A percentile compares a stretch with the other conserved stretches of the same genome.
phyloP scores from a whole-genome alignment of 2,797 vertebrate genomes.

The Lepus oiostolus region DNA sequence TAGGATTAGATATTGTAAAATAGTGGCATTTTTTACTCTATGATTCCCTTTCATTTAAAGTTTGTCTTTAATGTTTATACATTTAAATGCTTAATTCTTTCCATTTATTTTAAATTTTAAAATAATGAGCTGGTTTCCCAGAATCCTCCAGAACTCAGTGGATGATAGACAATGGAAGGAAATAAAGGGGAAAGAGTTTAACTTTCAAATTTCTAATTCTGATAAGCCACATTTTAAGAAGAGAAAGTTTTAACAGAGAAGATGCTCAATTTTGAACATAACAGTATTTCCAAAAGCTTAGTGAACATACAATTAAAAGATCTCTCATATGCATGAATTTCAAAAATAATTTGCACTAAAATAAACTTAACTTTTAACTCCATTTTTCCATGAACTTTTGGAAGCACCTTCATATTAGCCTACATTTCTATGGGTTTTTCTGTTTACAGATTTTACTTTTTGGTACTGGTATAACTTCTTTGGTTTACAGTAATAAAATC shows the following conservation, averaged over 20 bases:
- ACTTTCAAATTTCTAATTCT: background rate
- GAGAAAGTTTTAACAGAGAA: background rate
- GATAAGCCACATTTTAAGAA: background rate
- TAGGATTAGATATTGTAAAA: background rate
- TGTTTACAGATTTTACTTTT: background rate
- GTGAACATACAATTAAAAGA: no score
- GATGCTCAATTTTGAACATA: background rate
- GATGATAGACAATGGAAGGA: background rate
- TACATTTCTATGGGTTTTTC: background rate
- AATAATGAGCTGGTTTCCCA: background rate
- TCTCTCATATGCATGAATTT: no score
- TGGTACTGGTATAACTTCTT: conserved; percentile 14
- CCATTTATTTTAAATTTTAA: background rate
- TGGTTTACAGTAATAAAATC: background rate
- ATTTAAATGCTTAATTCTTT: background rate
- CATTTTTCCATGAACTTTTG: no score
- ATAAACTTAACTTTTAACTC: no score
- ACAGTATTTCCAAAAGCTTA: background rate
- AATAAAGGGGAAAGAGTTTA: background rate
- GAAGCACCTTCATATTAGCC: background rate
- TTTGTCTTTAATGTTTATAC: background rate
- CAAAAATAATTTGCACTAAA: no score
- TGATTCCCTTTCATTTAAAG: background rate
- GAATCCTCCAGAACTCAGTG: background rate
- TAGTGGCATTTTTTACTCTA: background rate